Conservation (phyloP, 2,888 invertebrate species). For the Zootermopsis nevadensis region DNA sequence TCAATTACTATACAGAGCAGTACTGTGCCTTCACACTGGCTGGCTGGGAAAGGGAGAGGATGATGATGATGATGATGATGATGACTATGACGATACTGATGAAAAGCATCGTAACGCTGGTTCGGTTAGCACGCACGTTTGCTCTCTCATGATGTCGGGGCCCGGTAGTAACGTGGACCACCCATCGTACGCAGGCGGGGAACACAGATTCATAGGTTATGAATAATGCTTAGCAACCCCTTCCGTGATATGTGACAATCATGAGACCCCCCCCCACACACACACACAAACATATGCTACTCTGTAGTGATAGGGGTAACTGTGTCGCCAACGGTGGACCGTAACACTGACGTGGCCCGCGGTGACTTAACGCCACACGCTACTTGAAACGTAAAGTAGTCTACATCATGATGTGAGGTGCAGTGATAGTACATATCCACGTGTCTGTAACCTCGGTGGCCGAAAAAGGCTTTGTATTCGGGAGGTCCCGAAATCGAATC, state of each 20-base stretch:
- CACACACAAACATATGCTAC: too few relatives aligned
- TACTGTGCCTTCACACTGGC: neutral
- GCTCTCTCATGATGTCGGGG: neutral
- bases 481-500: too few relatives aligned
- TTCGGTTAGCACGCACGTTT: neutral
- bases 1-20: conserved; percentile 9
- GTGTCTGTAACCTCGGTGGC: too few relatives aligned
- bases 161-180: conserved; percentile 1
- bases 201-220: neutral
- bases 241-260: conserved; percentile 4
- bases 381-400: too few relatives aligned
- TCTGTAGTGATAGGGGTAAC: too few relatives aligned
- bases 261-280: neutral
- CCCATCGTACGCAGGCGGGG: neutral
- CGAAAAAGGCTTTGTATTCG: too few relatives aligned
- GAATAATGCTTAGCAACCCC: neutral
- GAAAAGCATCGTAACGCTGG: neutral
- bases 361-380: too few relatives aligned
- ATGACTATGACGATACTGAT: neutral
- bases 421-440: too few relatives aligned
- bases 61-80: neutral
- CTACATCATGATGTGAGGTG: too few relatives aligned
- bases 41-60: neutral
- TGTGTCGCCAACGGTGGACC: too few relatives aligned
- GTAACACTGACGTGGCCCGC: too few relatives aligned